A percentile compares a stretch with the other conserved stretches of the same genome.
These are phyloP conservation scores for Drosophila mulleri DNA, from an alignment of 2,888 invertebrate species.

Conservation along the genomic window DNA sequence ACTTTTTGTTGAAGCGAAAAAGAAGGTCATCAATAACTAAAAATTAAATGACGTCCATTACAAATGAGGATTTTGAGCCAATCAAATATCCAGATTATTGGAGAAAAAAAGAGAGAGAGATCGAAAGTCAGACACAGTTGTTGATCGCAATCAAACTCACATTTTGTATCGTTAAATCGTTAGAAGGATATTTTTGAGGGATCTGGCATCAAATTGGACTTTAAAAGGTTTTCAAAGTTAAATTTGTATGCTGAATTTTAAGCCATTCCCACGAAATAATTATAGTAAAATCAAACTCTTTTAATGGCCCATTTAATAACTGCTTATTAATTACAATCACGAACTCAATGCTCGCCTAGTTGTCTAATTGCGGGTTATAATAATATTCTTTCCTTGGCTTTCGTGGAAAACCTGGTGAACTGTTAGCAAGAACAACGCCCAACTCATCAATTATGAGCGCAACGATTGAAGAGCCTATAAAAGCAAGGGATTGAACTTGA, in stretches of 20 bases:
- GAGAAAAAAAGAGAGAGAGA: neutral
- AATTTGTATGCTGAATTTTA: neutral
- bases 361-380: constrained; percentile 62
- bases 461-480: constrained; percentile 41
- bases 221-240: neutral
- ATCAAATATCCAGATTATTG: neutral
- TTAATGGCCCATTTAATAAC: constrained; percentile 19
- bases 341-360: constrained; percentile 36
- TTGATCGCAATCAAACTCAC: neutral
- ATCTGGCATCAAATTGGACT: neutral
- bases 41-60: neutral
- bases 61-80: neutral
- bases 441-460: constrained; percentile 17
- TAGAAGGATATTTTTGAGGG: too few relatives aligned
- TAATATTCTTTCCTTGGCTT: constrained; percentile 11
- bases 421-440: constrained; percentile 30
- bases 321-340: constrained; percentile 56
- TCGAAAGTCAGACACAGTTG: too few relatives aligned
- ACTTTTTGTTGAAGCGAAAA: neutral
- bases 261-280: neutral
- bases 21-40: neutral
- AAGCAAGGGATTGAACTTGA: constrained; percentile 26
- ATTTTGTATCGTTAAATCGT: neutral
- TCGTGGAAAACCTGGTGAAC: constrained; percentile 58
- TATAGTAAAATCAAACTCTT: neutral